These are phyloP conservation scores for Epinotia nisella DNA, from an alignment of 2,888 invertebrate species.

Conservation along the genomic window DNA sequence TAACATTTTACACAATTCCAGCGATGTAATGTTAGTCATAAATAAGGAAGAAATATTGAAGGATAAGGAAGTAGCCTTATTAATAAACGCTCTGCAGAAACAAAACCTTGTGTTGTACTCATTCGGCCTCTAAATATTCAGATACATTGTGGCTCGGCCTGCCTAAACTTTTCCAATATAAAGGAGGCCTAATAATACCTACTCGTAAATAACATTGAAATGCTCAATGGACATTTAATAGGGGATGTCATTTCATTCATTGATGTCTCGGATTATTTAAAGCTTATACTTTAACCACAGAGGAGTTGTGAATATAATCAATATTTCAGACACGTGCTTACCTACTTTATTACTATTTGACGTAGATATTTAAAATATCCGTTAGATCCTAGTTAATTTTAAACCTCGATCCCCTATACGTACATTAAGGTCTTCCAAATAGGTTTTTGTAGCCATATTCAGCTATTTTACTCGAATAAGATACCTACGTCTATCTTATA, in stretches of 20 bases:
- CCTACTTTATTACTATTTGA: no score
- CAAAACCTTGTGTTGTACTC: conserved; percentile 11
- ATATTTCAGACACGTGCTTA: neutral
- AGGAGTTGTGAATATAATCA: neutral
- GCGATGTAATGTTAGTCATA: neutral
- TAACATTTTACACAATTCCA: neutral
- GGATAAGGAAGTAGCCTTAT: conserved; percentile 5
- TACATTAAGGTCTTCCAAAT: neutral
- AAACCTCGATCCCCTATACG: no score
- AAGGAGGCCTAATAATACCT: neutral
- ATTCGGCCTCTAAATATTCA: conserved; percentile 18
- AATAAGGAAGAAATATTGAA: neutral
- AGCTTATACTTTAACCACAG: neutral
- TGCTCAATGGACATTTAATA: neutral
- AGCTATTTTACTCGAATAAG: neutral
- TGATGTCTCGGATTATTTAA: neutral
- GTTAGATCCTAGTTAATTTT: no score
- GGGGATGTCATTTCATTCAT: no score
- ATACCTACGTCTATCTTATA: neutral
- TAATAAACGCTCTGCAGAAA: neutral
- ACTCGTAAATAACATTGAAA: neutral
- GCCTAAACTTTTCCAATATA: neutral
- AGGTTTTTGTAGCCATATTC: neutral
- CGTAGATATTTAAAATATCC: no score
- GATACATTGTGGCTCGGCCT: conserved; percentile 2